Percentiles rank a stretch among this genome's conserved stretches.
Conservation (phyloP, 2,113 vertebrate species). For the Rallus limicola region DNA sequence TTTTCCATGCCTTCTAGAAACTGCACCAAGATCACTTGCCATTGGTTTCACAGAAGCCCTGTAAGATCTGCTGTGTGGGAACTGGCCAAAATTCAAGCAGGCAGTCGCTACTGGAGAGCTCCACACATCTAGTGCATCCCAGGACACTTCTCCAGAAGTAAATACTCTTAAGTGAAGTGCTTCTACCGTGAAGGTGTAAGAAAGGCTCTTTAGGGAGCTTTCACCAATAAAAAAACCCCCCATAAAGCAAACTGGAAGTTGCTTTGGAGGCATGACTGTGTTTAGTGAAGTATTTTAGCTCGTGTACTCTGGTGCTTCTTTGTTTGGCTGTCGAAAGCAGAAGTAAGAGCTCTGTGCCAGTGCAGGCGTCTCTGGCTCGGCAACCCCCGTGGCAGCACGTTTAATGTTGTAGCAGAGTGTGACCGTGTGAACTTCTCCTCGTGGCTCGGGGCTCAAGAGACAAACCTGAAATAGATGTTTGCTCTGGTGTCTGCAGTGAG, state of each 20-base stretch:
- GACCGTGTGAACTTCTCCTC: neutral
- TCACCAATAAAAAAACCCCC: neutral
- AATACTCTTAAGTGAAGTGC: neutral
- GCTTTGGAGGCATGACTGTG: neutral
- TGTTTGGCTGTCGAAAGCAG: neutral
- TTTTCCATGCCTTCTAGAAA: rapidly evolving
- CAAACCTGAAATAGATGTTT: neutral
- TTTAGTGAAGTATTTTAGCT: neutral
- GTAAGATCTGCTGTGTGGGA: neutral
- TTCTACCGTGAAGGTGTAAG: neutral
- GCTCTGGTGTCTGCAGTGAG: neutral
- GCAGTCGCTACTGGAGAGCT: neutral
- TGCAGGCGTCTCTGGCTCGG: neutral
- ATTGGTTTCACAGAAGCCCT: neutral
- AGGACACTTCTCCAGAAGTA: neutral
- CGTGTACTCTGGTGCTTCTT: neutral
- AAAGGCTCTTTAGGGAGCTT: neutral
- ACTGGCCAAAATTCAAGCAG: neutral
- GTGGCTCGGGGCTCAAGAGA: neutral
- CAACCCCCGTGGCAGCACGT: neutral
- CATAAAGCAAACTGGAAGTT: neutral
- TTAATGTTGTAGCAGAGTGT: neutral
- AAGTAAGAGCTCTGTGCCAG: neutral
- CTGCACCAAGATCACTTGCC: neutral
- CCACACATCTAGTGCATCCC: rapidly evolving